Evolutionary conservation across 2,797 vertebrate genomes (phyloP).

Genomic region (Phylloscopus collybita): DNA sequence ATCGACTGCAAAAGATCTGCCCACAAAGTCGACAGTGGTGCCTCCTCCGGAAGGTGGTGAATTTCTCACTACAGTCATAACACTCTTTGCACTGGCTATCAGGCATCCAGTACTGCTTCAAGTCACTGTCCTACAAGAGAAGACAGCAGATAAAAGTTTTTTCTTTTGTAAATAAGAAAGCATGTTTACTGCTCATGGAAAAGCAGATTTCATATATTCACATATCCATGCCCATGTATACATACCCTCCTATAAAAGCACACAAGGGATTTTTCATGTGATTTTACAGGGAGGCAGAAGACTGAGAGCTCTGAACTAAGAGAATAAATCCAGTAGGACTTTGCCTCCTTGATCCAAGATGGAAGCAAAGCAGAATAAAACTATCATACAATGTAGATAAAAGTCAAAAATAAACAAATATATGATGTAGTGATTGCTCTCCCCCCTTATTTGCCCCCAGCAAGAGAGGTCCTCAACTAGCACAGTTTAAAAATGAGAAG

Average conservation of each 20-base stretch:
- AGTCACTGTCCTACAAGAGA: constrained; percentile 89
- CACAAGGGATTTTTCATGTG: not conserved
- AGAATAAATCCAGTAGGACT: not conserved
- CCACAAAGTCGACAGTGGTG: constrained; percentile 97
- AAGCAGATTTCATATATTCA: not conserved
- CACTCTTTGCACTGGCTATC: constrained; percentile 99
- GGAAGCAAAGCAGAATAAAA: not conserved
- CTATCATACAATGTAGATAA: not conserved
- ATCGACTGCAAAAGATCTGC: constrained; percentile 98
- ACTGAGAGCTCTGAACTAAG: not conserved
- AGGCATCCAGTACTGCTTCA: constrained; percentile 99
- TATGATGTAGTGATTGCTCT: not conserved
- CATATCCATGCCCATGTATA: accelerated
- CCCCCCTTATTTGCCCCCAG: not conserved
- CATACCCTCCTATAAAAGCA: not conserved
- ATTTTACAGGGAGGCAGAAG: not conserved
- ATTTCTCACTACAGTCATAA: constrained; percentile 98
- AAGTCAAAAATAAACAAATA: not conserved
- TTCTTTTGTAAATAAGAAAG: not conserved
- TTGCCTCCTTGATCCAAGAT: not conserved
- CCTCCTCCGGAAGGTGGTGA: constrained; percentile 95
- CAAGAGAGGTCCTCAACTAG: not conserved
- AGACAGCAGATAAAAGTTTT: not conserved
- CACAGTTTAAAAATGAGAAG: not conserved
- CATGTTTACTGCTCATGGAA: not conserved